phyloP scores from a whole-genome alignment of 2,797 vertebrate genomes.

The Buceros bicornis region DNA sequence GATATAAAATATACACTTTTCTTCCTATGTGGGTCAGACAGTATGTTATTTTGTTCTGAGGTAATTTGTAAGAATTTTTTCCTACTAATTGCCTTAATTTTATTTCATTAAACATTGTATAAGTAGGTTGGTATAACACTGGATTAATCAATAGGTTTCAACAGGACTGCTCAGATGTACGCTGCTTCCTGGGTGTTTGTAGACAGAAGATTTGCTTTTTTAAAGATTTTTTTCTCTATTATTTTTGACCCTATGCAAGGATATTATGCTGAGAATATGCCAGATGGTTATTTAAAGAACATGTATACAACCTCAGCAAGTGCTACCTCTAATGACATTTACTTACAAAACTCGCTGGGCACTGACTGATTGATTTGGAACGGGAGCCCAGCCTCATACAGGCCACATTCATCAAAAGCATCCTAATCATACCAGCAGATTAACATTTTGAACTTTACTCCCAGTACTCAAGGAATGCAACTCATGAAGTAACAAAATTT shows the following conservation, averaged over 20 bases:
- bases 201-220: not conserved
- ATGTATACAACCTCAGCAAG: not conserved
- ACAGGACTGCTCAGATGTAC: not conserved
- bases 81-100: not conserved
- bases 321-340: not conserved
- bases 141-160: not conserved
- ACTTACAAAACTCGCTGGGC: not conserved
- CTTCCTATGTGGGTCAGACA: not conserved
- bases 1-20: not conserved
- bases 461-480: conserved; percentile 4
- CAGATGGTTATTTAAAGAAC: not conserved
- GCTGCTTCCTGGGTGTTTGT: not conserved
- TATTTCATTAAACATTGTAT: not conserved
- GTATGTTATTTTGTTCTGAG: not conserved
- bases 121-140: conserved; percentile 33
- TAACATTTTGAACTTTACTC: conserved; percentile 44
- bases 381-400: not conserved
- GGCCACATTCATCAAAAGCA: conserved; percentile 10
- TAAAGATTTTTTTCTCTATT: not conserved
- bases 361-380: conserved; percentile 12
- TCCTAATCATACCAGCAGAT: conserved; percentile 8
- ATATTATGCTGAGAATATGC: not conserved
- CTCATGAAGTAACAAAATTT: conserved; percentile 5
- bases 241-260: not conserved
- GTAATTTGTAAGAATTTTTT: not conserved